Evolutionary conservation across 1,140 invertebrate genomes (phyloP).

Genomic region (Ceratina australensis): DNA sequence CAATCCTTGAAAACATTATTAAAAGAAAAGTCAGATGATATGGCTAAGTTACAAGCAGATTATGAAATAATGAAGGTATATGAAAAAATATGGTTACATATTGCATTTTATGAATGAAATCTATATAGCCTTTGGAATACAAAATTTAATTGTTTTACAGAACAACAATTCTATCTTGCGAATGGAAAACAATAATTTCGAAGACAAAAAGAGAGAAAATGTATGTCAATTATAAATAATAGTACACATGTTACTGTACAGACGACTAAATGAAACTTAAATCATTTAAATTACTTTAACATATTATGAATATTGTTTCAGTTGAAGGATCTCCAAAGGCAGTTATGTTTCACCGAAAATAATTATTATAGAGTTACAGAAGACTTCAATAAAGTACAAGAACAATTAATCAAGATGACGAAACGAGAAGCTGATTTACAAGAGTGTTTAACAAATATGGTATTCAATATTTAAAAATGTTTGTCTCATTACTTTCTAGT

Average conservation of each 20-base stretch:
- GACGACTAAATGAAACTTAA: neutral
- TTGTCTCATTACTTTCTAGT: too few species aligned
- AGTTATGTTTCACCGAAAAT: conserved; percentile 58
- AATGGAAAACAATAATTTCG: conserved; percentile 55
- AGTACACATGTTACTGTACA: conserved; percentile 45
- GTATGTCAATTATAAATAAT: conserved; percentile 63
- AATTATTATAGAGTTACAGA: conserved; percentile 60
- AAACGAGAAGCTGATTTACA: conserved; percentile 63
- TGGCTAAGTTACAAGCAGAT: conserved; percentile 68
- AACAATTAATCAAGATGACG: conserved; percentile 55
- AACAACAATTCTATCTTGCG: conserved; percentile 71
- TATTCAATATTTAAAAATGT: conserved; percentile 33
- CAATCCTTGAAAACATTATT: conserved; percentile 65
- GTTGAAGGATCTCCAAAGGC: conserved; percentile 54
- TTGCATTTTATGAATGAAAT: neutral
- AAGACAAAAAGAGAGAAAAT: conserved; percentile 65
- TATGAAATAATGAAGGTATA: conserved; percentile 69
- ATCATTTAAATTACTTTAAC: conserved; percentile 5
- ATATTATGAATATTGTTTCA: conserved; percentile 44
- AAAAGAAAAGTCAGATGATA: conserved; percentile 62
- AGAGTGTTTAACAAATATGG: conserved; percentile 59
- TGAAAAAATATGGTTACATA: neutral
- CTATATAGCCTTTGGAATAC: neutral
- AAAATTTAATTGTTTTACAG: conserved; percentile 57
- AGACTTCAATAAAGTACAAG: conserved; percentile 63